Percentiles rank a stretch among this genome's conserved stretches.
phyloP scores from a whole-genome alignment of 37 sponge, comb jelly and placozoan species.

The Eunapius fragilis region DNA sequence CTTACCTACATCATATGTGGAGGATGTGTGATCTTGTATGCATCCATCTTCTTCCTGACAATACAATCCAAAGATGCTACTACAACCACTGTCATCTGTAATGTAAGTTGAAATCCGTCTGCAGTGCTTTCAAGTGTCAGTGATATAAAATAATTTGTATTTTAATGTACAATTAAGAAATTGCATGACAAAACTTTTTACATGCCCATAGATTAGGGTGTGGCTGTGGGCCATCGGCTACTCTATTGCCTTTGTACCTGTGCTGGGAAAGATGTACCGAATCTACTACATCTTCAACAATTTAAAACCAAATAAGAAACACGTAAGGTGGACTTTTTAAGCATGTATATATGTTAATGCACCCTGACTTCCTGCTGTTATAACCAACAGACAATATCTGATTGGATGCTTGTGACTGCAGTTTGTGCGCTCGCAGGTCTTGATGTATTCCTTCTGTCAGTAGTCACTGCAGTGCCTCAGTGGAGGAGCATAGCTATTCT shows the following conservation, averaged over 20 bases:
- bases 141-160: background rate
- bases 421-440: slow-evolving; percentile 34
- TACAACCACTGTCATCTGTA: slow-evolving; percentile 34
- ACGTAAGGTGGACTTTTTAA: background rate
- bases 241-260: slow-evolving; percentile 62
- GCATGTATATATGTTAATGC: background rate
- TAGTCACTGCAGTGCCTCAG: slow-evolving; percentile 5
- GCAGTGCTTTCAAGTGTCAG: background rate
- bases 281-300: slow-evolving; percentile 62
- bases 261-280: slow-evolving; percentile 56
- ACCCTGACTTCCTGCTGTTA: background rate
- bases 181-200: background rate
- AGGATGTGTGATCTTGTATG: slow-evolving; percentile 55
- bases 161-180: background rate
- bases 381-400: slow-evolving; percentile 11
- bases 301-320: slow-evolving; percentile 26
- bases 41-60: slow-evolving; percentile 4
- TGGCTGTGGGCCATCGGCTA: slow-evolving; percentile 59
- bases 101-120: slow-evolving; percentile 1
- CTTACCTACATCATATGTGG: slow-evolving; percentile 47
- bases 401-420: slow-evolving; percentile 33
- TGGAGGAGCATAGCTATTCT: background rate
- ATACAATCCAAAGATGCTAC: slow-evolving; percentile 2
- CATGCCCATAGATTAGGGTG: background rate
- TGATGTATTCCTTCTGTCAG: slow-evolving; percentile 30